Evolutionary conservation across 2,113 vertebrate species (phyloP).

Genomic region (Chascanopsetta lugubris): DNA sequence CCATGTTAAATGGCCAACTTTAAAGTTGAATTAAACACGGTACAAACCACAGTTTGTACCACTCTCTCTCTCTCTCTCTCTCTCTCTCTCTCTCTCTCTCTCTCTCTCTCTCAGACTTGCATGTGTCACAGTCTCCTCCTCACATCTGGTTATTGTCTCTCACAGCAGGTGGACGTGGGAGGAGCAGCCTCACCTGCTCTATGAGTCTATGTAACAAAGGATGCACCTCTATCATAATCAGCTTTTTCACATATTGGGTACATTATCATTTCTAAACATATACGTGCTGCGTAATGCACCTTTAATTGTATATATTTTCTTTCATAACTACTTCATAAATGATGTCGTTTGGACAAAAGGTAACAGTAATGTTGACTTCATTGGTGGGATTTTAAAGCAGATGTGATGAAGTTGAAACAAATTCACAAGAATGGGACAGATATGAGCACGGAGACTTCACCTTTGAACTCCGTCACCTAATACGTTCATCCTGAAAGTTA

Average conservation of each 20-base stretch:
- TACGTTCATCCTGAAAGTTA: not conserved
- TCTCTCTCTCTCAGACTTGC: too few relatives aligned
- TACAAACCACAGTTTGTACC: slow-evolving; percentile 17
- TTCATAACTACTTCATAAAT: not conserved
- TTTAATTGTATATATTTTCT: not conserved
- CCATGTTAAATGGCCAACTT: too few relatives aligned
- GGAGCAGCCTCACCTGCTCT: slow-evolving; percentile 46
- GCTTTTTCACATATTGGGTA: too few relatives aligned
- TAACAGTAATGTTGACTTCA: too few relatives aligned
- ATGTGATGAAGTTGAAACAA: not conserved
- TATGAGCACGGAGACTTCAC: not conserved
- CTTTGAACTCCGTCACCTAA: not conserved
- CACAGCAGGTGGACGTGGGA: slow-evolving; percentile 67
- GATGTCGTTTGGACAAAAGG: not conserved
- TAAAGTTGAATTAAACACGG: too few relatives aligned
- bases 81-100: too few relatives aligned
- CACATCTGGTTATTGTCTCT: slow-evolving; percentile 73
- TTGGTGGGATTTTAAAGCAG: not conserved
- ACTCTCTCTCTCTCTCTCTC: slow-evolving; percentile 23
- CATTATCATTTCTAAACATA: too few relatives aligned
- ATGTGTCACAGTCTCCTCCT: slow-evolving; percentile 62
- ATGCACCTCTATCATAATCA: slow-evolving; percentile 18
- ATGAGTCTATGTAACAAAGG: slow-evolving; percentile 23
- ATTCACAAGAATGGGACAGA: not conserved
- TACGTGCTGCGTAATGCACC: too few relatives aligned